Evolutionary conservation across 2,888 invertebrate genomes (phyloP).

Genomic region (Pristionchus maxplancki): DNA sequence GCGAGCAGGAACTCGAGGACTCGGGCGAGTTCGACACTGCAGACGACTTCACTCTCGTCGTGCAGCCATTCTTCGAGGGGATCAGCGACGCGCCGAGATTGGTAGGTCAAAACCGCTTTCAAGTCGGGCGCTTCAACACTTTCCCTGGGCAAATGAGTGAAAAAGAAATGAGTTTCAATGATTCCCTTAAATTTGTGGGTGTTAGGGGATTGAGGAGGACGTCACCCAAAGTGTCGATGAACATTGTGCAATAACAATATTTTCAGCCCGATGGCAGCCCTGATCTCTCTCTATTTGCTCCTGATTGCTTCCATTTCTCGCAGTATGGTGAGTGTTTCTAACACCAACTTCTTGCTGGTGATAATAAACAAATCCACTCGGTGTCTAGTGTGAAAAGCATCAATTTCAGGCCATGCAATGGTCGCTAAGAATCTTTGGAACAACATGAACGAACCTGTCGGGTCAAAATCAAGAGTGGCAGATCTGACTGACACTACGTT

Average conservation of each 20-base stretch:
- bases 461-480: not conserved
- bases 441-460: not conserved
- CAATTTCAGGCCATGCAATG: not conserved
- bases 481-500: not conserved
- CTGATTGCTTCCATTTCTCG: slow-evolving; percentile 71
- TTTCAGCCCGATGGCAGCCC: slow-evolving; percentile 60
- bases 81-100: slow-evolving; percentile 60
- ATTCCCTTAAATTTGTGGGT: too few relatives aligned
- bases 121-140: too few relatives aligned
- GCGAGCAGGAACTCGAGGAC: slow-evolving; percentile 39
- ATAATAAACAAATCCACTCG: too few relatives aligned
- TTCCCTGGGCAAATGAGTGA: too few relatives aligned
- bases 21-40: slow-evolving; percentile 59
- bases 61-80: slow-evolving; percentile 70
- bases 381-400: not conserved
- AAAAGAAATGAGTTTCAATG: too few relatives aligned
- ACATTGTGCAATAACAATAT: too few relatives aligned
- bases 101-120: too few relatives aligned
- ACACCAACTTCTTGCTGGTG: too few relatives aligned
- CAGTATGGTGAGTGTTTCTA: not conserved
- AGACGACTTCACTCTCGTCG: slow-evolving; percentile 71
- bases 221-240: too few relatives aligned
- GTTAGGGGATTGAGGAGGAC: too few relatives aligned
- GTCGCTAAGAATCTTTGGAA: slow-evolving; percentile 27
- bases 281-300: slow-evolving; percentile 67